A percentile compares a stretch with the other conserved stretches of the same genome.
These are phyloP conservation scores for Grus americana DNA, from an alignment of 2,113 vertebrate species.

Conservation along the genomic window DNA sequence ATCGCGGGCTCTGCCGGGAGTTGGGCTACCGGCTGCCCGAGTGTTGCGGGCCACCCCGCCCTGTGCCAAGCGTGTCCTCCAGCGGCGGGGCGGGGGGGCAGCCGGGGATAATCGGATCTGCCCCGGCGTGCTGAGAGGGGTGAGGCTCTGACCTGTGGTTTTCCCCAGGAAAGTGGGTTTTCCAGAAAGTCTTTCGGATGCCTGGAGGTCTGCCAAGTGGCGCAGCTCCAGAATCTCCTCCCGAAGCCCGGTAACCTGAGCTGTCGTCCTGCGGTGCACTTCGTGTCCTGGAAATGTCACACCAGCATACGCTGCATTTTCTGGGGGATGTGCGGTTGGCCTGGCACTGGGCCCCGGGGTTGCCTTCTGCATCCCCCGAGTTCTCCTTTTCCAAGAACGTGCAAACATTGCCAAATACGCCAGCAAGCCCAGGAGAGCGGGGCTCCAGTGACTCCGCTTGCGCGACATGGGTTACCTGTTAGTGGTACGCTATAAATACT, in stretches of 20 bases:
- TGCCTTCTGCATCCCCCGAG: neutral
- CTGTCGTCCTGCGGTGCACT: neutral
- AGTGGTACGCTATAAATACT: neutral
- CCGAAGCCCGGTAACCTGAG: neutral
- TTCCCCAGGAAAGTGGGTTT: neutral
- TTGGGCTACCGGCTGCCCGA: neutral
- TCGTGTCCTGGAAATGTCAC: neutral
- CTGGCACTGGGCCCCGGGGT: neutral
- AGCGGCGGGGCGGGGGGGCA: neutral
- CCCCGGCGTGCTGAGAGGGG: neutral
- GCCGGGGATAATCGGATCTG: fast-evolving
- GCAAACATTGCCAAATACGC: neutral
- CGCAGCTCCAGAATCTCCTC: neutral
- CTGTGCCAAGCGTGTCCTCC: fast-evolving
- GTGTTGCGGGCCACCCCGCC: too few relatives aligned
- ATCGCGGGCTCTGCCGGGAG: fast-evolving
- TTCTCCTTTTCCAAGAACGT: neutral
- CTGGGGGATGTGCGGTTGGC: neutral
- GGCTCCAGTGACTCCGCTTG: neutral
- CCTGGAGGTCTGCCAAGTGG: neutral
- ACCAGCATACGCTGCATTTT: neutral
- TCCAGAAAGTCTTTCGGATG: neutral
- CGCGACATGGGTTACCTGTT: neutral
- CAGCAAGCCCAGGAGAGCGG: neutral
- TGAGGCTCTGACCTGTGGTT: fast-evolving